Conservation (phyloP, 2,113 vertebrate species). For the Dicaeum eximium region DNA sequence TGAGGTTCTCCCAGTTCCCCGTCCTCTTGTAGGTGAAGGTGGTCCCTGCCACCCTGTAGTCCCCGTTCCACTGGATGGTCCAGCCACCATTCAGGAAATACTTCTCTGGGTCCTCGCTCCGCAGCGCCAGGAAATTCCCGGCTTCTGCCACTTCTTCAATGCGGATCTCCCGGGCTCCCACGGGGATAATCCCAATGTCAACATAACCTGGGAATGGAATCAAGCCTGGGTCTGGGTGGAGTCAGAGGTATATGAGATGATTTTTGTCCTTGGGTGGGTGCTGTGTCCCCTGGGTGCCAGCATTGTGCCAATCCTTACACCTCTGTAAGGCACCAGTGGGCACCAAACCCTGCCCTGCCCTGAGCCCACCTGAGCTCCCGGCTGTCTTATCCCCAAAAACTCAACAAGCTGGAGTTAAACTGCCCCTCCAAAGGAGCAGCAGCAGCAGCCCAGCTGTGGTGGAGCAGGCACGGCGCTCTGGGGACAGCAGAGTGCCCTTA, state of each 20-base stretch:
- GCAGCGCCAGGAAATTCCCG: slow-evolving; percentile 88
- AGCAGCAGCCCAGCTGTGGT: neutral
- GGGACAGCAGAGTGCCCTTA: slow-evolving; percentile 39
- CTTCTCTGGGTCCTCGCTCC: slow-evolving; percentile 82
- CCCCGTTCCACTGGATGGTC: slow-evolving; percentile 95
- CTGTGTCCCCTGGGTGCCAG: neutral
- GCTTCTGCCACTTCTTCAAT: slow-evolving; percentile 89
- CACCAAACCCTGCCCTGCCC: neutral
- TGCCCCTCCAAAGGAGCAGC: neutral
- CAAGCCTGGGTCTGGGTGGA: rapidly evolving
- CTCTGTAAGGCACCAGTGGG: neutral
- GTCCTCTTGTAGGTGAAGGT: slow-evolving; percentile 89
- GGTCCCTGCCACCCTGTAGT: slow-evolving; percentile 89
- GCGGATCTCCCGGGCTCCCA: slow-evolving; percentile 84
- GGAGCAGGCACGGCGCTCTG: rapidly evolving
- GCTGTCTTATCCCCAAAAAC: neutral
- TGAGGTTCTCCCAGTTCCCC: slow-evolving; percentile 90
- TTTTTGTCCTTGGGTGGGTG: neutral
- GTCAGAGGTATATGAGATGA: rapidly evolving
- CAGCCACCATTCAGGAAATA: slow-evolving; percentile 94
- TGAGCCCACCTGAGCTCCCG: neutral
- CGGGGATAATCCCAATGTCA: slow-evolving; percentile 90
- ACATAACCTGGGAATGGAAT: slow-evolving; percentile 80
- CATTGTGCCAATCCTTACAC: neutral
- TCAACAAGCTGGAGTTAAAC: rapidly evolving